Evolutionary conservation across 1,140 invertebrate genomes (phyloP).

Genomic region (Zaprionus vittiger): DNA sequence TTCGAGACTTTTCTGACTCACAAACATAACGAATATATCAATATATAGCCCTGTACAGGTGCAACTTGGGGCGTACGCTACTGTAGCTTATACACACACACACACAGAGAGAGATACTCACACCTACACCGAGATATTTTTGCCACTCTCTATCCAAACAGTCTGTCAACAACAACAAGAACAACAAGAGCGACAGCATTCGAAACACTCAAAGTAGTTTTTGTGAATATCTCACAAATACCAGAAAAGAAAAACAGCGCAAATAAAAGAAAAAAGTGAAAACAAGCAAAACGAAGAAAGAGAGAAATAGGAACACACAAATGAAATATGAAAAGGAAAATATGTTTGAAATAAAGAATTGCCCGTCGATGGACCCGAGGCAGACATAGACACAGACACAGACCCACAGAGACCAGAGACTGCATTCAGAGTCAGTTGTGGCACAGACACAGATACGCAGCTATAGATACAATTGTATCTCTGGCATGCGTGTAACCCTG

Average conservation of each 20-base stretch:
- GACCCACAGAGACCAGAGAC: slow-evolving; percentile 29
- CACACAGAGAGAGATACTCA: background rate
- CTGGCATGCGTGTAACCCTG: slow-evolving; percentile 42
- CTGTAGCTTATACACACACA: slow-evolving; percentile 44
- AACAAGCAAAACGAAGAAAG: slow-evolving; percentile 18
- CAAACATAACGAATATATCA: background rate
- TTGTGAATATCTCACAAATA: slow-evolving; percentile 49
- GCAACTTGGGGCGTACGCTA: slow-evolving; percentile 43
- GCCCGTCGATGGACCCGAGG: slow-evolving; percentile 64
- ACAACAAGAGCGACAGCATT: slow-evolving; percentile 22
- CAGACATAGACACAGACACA: slow-evolving; percentile 43
- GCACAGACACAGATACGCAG: slow-evolving; percentile 36
- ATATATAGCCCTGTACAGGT: background rate
- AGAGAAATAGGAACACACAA: slow-evolving; percentile 36
- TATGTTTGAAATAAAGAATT: slow-evolving; percentile 54
- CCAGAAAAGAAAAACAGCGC: slow-evolving; percentile 5
- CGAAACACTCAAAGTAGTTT: slow-evolving; percentile 65
- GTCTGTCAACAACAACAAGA: slow-evolving; percentile 29
- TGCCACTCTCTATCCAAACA: slow-evolving; percentile 62
- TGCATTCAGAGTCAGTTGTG: slow-evolving; percentile 43
- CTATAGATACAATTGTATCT: slow-evolving; percentile 56
- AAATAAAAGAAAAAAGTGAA: slow-evolving; percentile 16
- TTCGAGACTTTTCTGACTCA: slow-evolving; percentile 5
- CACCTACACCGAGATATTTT: slow-evolving; percentile 45
- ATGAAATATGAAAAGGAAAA: slow-evolving; percentile 51